These are phyloP conservation scores for Benthosema pterotum DNA, from an alignment of 2,797 vertebrate genomes.

Conservation along the genomic window DNA sequence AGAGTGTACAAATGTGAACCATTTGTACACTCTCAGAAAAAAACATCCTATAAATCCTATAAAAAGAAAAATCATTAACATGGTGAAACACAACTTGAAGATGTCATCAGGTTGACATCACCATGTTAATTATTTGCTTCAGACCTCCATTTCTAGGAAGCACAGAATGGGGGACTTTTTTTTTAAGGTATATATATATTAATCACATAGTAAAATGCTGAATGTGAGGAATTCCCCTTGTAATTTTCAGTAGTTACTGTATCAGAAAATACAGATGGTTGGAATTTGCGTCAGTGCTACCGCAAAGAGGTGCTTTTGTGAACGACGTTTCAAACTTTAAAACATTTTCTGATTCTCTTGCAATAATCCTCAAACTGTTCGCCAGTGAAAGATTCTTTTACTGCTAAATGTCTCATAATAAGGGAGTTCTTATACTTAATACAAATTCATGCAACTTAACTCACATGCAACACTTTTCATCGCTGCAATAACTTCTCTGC, in stretches of 20 bases:
- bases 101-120: too few species aligned
- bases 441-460: constrained; percentile 9
- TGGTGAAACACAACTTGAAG: too few species aligned
- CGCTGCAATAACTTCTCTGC: constrained; percentile 24
- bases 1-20: too few species aligned
- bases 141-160: too few species aligned
- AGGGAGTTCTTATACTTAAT: constrained; percentile 5
- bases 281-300: constrained; percentile 3
- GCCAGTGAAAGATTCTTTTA: not conserved
- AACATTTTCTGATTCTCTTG: not conserved
- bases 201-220: too few species aligned
- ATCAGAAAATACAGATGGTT: constrained; percentile 16
- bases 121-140: too few species aligned
- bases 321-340: not conserved
- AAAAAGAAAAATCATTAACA: too few species aligned
- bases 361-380: not conserved
- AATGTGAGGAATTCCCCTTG: too few species aligned
- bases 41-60: too few species aligned
- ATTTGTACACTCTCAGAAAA: too few species aligned
- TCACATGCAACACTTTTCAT: not conserved
- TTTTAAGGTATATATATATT: too few species aligned
- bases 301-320: not conserved
- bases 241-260: constrained; percentile 15
- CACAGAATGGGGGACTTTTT: too few species aligned
- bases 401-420: not conserved